A percentile compares a stretch with the other conserved stretches of the same genome.
These are phyloP conservation scores for Serrognathus titanus DNA, from an alignment of 2,888 invertebrate species.

Conservation along the genomic window DNA sequence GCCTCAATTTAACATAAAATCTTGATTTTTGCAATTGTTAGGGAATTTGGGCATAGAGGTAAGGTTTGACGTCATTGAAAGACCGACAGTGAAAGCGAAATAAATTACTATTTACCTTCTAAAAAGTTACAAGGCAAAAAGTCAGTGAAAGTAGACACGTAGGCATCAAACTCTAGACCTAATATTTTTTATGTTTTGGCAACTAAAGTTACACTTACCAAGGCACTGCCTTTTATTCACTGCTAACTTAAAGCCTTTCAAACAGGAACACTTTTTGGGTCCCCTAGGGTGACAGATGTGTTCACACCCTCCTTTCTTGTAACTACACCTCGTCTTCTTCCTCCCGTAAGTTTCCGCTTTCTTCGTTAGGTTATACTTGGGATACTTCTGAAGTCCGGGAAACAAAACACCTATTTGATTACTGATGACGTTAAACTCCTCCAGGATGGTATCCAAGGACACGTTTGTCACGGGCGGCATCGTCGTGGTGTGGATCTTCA, in stretches of 20 bases:
- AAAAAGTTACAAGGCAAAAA: neutral
- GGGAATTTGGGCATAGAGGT: too few relatives aligned
- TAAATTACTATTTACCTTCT: neutral
- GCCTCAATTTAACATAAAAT: too few relatives aligned
- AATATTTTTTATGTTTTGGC: too few relatives aligned
- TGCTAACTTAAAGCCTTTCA: conserved; percentile 47
- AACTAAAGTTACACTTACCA: too few relatives aligned
- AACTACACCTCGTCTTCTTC: conserved; percentile 20
- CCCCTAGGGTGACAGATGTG: conserved; percentile 48
- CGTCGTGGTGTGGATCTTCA: conserved; percentile 7
- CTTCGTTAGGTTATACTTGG: conserved; percentile 13
- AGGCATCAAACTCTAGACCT: too few relatives aligned
- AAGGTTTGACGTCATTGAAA: too few relatives aligned
- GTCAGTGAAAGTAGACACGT: too few relatives aligned
- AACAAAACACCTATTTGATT: conserved; percentile 7
- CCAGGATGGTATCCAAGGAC: conserved; percentile 4
- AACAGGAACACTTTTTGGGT: conserved; percentile 49
- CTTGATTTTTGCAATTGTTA: too few relatives aligned
- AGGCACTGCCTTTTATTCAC: conserved; percentile 44
- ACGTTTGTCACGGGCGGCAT: conserved; percentile 8
- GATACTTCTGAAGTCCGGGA: conserved; percentile 8
- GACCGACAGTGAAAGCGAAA: too few relatives aligned
- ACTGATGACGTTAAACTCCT: conserved; percentile 11
- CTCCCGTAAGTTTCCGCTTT: neutral
- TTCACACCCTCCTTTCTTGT: conserved; percentile 49